Evolutionary conservation across 2,113 vertebrate genomes (phyloP), one percentile per base, ranked within the genome.

Genomic region (Platysteira castanea): DNA sequence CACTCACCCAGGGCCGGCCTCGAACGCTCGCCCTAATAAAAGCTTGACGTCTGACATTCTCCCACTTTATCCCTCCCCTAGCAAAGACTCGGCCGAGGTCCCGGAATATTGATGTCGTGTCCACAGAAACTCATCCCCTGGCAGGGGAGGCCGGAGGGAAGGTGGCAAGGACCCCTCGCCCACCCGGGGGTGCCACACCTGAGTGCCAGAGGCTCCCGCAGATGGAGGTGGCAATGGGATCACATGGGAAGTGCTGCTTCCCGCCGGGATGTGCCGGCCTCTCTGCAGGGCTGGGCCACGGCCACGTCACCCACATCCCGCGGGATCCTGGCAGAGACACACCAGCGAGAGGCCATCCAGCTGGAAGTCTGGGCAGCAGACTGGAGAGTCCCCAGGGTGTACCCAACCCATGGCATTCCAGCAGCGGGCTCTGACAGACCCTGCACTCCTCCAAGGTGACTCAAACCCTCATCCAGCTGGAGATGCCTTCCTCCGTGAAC

Each of bases 1-100:
- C 96, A 95, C 96, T 98, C 97, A 96, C 95, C 93, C 95, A 95
- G 95, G 95, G 87, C 87, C 53, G 97, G 98, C 98, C 98, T 98
- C 98, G 93, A 95, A 95, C 94, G 73, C 77, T 95, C 87, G 24
- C 83, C 49, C 95, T 97, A 97, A 95, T 96, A 97, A 97, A 97
- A 97, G 94, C 97, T 96, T 97, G 96, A 97, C 95, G 96, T 97
- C 97, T 96, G 85, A 98, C 98, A 97, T 98, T 94, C 89, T 61
- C 85, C 95, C 93, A 88, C 96, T 96, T 94, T 89, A 95, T 96
- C 86, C 96, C 95, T 94, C 94, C 93, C 93, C 96, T 91, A 87
- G 96, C 90, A 76, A 97, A 96, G 96, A 89, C 74, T 96, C 93
- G 94, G 92, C 95, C 96, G 96, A 80, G 95, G 97, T 95, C 94